These are phyloP conservation scores for Drosophila willistoni DNA, from an alignment of 1,140 invertebrate genomes.

Conservation along the genomic window DNA sequence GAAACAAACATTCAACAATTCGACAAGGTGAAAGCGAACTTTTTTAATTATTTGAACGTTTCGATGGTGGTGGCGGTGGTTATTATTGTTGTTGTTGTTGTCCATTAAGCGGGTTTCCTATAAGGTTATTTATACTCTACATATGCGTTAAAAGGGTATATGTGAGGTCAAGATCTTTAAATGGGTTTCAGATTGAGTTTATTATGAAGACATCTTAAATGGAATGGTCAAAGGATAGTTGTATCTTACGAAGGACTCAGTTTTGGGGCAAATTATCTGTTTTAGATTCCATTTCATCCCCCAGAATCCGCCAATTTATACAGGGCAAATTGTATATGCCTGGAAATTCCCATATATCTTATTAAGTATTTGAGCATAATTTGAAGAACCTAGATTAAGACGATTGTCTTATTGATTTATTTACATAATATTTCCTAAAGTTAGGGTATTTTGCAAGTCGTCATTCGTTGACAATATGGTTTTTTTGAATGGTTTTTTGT, in stretches of 20 bases:
- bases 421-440: too few species aligned
- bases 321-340: too few species aligned
- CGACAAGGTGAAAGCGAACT: slow-evolving; percentile 45
- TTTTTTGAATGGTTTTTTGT: slow-evolving; percentile 3
- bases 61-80: not conserved
- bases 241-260: too few species aligned
- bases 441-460: not conserved
- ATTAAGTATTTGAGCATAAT: too few species aligned
- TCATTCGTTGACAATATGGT: not conserved
- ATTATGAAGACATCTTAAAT: too few species aligned
- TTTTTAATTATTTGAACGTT: slow-evolving; percentile 43
- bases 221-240: too few species aligned
- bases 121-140: not conserved
- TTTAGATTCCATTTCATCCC: too few species aligned
- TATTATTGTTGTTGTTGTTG: slow-evolving; percentile 33
- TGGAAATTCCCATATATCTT: too few species aligned
- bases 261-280: too few species aligned
- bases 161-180: not conserved
- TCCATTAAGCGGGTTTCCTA: slow-evolving; percentile 10
- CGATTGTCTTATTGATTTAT: too few species aligned
- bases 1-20: slow-evolving; percentile 43
- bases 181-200: not conserved
- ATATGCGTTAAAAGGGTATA: not conserved
- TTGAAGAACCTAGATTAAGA: too few species aligned
- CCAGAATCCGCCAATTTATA: too few species aligned